Evolutionary conservation across 2,888 invertebrate species (phyloP).

Genomic region (Archaeoteleia sp.): DNA sequence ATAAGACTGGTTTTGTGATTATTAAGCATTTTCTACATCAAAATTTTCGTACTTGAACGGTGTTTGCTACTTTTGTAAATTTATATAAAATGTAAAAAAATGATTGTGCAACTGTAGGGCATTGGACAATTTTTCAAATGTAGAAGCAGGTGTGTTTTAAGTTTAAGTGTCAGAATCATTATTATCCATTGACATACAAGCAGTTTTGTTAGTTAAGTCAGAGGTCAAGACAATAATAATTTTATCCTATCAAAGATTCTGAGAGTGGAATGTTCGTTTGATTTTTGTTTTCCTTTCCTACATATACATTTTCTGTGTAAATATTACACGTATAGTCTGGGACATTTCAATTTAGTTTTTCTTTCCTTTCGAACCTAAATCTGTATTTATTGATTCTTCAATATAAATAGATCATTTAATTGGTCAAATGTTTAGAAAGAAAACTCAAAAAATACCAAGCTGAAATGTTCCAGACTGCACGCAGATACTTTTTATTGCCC

Average conservation of each 20-base stretch:
- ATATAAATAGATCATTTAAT: too few relatives aligned
- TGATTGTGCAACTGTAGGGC: constrained; percentile 20
- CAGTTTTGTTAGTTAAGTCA: too few relatives aligned
- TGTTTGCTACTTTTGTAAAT: constrained; percentile 39
- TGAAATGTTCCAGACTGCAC: too few relatives aligned
- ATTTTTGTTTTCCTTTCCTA: constrained; percentile 3
- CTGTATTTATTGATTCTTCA: too few relatives aligned
- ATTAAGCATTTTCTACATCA: constrained; percentile 7
- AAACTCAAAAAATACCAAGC: too few relatives aligned
- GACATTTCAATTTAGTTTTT: too few relatives aligned
- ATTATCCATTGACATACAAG: too few relatives aligned
- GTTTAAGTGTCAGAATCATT: neutral
- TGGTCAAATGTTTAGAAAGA: too few relatives aligned
- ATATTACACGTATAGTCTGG: too few relatives aligned
- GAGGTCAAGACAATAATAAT: constrained; percentile 19
- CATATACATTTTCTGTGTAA: constrained; percentile 2
- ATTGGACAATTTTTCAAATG: constrained; percentile 18
- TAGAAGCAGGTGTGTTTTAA: constrained; percentile 3
- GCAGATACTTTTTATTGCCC: too few relatives aligned
- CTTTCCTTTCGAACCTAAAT: too few relatives aligned
- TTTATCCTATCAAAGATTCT: constrained; percentile 19
- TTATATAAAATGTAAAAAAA: constrained; percentile 9
- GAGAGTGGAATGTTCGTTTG: constrained; percentile 10
- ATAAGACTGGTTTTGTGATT: too few relatives aligned
- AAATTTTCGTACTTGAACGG: constrained; percentile 15